Evolutionary conservation across 2,888 invertebrate species (phyloP).

Genomic region (Microdon myrmicae): DNA sequence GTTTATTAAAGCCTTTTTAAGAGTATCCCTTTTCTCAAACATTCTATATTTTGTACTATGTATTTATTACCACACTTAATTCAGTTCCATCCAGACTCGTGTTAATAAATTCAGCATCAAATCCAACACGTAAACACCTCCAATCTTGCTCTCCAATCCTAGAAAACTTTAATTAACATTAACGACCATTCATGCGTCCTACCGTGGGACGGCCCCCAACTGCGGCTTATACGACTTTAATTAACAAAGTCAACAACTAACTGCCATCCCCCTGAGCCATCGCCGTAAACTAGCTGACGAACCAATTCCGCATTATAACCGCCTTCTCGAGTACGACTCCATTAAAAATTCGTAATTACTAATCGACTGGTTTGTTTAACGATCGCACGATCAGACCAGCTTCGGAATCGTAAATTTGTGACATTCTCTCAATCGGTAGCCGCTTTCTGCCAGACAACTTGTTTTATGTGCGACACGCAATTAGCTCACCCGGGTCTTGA

Average conservation of each 20-base stretch:
- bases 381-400: constrained; percentile 41
- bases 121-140: constrained; percentile 21
- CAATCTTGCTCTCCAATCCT: constrained; percentile 12
- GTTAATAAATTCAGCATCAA: neutral
- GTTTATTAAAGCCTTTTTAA: too few relatives aligned
- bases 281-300: constrained; percentile 37
- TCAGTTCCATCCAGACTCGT: too few relatives aligned
- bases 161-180: constrained; percentile 32
- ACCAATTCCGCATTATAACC: constrained; percentile 22
- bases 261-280: constrained; percentile 18
- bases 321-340: constrained; percentile 17
- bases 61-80: too few relatives aligned
- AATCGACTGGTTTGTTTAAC: constrained; percentile 50
- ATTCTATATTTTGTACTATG: too few relatives aligned
- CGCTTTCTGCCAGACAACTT: constrained; percentile 7
- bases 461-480: constrained; percentile 34
- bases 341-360: constrained; percentile 49
- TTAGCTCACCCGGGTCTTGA: constrained; percentile 31
- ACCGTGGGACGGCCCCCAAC: constrained; percentile 8
- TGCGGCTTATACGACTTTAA: constrained; percentile 29
- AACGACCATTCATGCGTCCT: constrained; percentile 7
- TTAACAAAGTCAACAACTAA: constrained; percentile 10
- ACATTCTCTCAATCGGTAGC: constrained; percentile 35
- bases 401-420: constrained; percentile 41
- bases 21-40: too few relatives aligned